Conservation (phyloP, 2,888 invertebrate genomes). For the Agonopterix subpropinquella region DNA sequence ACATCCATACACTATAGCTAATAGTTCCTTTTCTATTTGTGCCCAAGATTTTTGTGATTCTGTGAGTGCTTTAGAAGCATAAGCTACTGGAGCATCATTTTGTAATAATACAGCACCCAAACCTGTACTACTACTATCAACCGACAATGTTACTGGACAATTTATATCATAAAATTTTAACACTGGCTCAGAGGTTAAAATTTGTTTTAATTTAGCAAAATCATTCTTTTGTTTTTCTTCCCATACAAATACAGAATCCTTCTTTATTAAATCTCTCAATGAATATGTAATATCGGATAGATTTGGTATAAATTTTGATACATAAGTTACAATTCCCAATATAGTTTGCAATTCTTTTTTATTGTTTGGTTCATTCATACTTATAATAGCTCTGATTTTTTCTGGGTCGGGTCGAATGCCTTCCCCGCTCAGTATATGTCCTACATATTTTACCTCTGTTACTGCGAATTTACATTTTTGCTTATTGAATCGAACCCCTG, state of each 20-base stretch:
- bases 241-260: conserved; percentile 9
- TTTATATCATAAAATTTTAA: conserved; percentile 5
- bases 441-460: conserved; percentile 7
- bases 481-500: conserved; percentile 7
- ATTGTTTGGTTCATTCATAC: conserved; percentile 6
- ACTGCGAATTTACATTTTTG: conserved; percentile 8
- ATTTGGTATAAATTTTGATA: conserved; percentile 10
- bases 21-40: conserved; percentile 16
- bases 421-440: conserved; percentile 4
- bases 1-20: conserved; percentile 14
- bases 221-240: conserved; percentile 4
- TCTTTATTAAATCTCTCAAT: conserved; percentile 7
- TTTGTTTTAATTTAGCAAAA: conserved; percentile 6
- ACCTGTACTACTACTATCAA: conserved; percentile 7
- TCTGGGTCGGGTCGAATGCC: conserved; percentile 7
- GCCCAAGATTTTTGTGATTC: conserved; percentile 10
- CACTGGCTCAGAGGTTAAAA: conserved; percentile 7
- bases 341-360: conserved; percentile 10
- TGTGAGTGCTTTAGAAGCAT: conserved; percentile 12
- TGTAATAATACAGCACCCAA: conserved; percentile 9
- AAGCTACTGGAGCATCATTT: conserved; percentile 9
- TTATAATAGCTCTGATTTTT: conserved; percentile 5
- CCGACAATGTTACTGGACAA: conserved; percentile 3
- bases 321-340: conserved; percentile 12
- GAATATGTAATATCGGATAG: conserved; percentile 8